Evolutionary conservation across 2,113 vertebrate genomes (phyloP).

Genomic region (Notothenia rossii): DNA sequence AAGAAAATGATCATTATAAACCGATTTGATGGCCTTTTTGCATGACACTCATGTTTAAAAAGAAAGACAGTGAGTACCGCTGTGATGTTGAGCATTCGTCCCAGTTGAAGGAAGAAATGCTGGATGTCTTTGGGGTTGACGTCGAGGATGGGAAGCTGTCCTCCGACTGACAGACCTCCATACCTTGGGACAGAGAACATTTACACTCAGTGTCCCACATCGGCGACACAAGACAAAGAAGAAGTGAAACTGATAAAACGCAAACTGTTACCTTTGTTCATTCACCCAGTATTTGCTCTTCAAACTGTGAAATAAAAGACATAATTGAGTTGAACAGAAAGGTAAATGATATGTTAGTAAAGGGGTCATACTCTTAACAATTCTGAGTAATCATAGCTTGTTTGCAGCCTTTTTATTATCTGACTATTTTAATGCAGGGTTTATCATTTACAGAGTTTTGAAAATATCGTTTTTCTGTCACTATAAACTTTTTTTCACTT

Average conservation of each 20-base stretch:
- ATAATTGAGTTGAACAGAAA: not conserved
- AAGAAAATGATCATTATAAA: not conserved
- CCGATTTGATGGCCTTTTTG: not conserved
- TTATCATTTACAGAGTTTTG: not conserved
- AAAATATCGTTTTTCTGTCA: not conserved
- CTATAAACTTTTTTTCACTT: not conserved
- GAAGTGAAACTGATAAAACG: not conserved
- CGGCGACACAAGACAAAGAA: not conserved
- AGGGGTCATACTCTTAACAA: not conserved
- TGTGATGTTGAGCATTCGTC: conserved; percentile 93
- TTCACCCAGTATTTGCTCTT: conserved; percentile 99
- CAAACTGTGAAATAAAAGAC: conserved; percentile 87
- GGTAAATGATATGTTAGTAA: not conserved
- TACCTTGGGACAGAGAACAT: conserved; percentile 84
- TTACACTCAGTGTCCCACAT: not conserved
- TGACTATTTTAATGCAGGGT: not conserved
- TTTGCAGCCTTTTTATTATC: not conserved
- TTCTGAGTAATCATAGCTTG: not conserved
- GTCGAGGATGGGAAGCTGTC: conserved; percentile 88
- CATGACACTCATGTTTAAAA: not conserved
- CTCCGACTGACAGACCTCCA: conserved; percentile 94
- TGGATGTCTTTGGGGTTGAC: conserved; percentile 85
- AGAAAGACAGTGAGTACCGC: conserved; percentile 80
- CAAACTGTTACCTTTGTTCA: conserved; percentile 90
- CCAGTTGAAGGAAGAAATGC: conserved; percentile 85